phyloP scores from a whole-genome alignment of 1,140 invertebrate species.

The Bombus terrestris region DNA sequence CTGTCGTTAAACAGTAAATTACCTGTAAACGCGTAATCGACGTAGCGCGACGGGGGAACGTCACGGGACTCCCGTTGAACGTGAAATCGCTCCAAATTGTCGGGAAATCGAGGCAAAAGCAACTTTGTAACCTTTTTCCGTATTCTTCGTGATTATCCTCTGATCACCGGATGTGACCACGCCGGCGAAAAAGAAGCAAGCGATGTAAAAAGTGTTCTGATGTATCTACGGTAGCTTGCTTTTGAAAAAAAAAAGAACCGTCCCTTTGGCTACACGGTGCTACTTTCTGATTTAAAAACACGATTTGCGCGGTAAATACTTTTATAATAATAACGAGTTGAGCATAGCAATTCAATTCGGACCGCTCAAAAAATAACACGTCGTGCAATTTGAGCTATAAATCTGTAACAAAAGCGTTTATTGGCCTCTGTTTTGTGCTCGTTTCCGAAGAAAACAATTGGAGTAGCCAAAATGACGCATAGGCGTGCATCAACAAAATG shows the following conservation, averaged over 20 bases:
- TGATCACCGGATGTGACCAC: neutral
- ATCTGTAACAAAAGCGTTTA: no score
- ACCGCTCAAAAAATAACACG: neutral
- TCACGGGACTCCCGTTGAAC: neutral
- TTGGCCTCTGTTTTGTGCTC: no score
- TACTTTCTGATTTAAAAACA: no score
- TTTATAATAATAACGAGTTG: no score
- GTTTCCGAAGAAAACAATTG: neutral
- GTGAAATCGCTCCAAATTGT: neutral
- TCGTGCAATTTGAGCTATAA: no score
- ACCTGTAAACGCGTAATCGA: slow-evolving; percentile 35
- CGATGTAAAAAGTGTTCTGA: neutral
- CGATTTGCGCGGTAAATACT: no score
- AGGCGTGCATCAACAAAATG: neutral
- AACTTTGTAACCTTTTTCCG: neutral
- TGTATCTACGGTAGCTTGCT: no score
- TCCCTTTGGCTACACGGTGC: no score
- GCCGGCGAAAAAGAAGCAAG: neutral
- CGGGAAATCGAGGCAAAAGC: neutral
- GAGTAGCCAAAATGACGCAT: neutral
- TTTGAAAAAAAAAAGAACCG: no score
- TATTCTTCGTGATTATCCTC: neutral
- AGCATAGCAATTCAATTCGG: no score
- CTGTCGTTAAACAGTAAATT: slow-evolving; percentile 53
- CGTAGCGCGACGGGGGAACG: neutral